phyloP scores from a whole-genome alignment of 2,888 invertebrate genomes.

The Drosophila emarginata region DNA sequence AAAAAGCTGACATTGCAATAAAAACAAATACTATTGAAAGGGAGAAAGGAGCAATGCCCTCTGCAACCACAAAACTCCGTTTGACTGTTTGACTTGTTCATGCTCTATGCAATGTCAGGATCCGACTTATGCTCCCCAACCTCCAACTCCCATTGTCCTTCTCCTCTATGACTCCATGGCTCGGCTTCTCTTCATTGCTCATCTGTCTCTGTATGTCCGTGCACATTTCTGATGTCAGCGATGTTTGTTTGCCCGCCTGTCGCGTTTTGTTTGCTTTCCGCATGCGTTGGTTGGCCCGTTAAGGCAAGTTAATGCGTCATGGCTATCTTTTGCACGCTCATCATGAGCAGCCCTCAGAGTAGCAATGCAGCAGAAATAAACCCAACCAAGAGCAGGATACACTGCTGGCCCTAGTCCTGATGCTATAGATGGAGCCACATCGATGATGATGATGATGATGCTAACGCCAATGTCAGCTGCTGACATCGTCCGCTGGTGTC shows the following conservation, averaged over 20 bases:
- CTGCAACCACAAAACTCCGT: conserved; percentile 43
- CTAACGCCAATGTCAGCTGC: conserved; percentile 58
- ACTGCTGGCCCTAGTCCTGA: not conserved
- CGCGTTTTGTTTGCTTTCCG: conserved; percentile 71
- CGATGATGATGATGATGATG: conserved; percentile 42
- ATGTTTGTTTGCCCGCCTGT: conserved; percentile 66
- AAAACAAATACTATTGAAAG: conserved; percentile 26
- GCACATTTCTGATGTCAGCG: conserved; percentile 45
- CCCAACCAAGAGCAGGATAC: conserved; percentile 5
- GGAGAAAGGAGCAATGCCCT: conserved; percentile 63
- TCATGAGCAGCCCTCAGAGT: conserved; percentile 32
- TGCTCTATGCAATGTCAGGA: not conserved
- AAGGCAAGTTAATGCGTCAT: conserved; percentile 71
- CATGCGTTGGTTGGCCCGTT: conserved; percentile 57
- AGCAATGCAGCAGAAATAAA: not conserved
- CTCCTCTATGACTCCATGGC: too few relatives aligned
- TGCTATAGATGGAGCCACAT: conserved; percentile 43
- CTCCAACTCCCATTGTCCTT: not conserved
- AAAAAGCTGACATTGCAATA: conserved; percentile 16
- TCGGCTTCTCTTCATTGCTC: not conserved
- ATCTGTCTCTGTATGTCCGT: conserved; percentile 31
- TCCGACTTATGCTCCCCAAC: conserved; percentile 7
- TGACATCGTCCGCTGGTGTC: conserved; percentile 65
- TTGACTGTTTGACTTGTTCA: conserved; percentile 65
- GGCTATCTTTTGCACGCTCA: conserved; percentile 67